Conservation (phyloP, 2,113 vertebrate species). For the Dasypus novemcinctus region DNA sequence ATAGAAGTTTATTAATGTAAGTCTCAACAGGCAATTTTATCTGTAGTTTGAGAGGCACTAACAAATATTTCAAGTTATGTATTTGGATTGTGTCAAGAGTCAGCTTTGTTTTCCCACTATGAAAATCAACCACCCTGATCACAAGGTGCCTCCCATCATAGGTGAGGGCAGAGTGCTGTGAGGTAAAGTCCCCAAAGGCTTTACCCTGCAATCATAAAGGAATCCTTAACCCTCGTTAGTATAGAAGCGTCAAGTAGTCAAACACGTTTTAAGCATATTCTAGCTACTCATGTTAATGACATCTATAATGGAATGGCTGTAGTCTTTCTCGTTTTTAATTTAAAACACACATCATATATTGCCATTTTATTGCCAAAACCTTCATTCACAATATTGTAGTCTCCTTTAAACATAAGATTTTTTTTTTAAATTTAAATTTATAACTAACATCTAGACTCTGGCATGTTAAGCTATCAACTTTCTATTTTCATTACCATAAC, state of each 20-base stretch:
- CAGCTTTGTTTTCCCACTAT: neutral
- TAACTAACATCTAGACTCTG: conserved; percentile 42
- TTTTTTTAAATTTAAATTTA: conserved; percentile 55
- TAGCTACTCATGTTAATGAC: conserved; percentile 17
- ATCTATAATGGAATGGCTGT: neutral
- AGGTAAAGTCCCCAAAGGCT: neutral
- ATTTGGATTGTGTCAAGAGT: neutral
- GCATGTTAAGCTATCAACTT: conserved; percentile 33
- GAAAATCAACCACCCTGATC: conserved; percentile 23
- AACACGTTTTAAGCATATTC: neutral
- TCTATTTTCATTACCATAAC: conserved; percentile 20
- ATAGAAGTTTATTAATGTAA: neutral
- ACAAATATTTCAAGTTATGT: neutral
- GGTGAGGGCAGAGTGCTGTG: neutral
- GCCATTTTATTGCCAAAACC: conserved; percentile 37
- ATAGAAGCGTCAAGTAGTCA: conserved; percentile 16
- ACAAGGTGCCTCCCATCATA: neutral
- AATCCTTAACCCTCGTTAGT: neutral
- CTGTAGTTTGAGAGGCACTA: conserved; percentile 26
- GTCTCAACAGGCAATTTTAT: conserved; percentile 9
- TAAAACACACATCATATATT: conserved; percentile 41
- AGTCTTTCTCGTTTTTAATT: conserved; percentile 58
- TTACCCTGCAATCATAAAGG: neutral
- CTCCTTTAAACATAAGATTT: conserved; percentile 37
- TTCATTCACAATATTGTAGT: neutral